A percentile compares a stretch with the other conserved stretches of the same genome.
Conservation (phyloP, 2,888 invertebrate species). For the Epirrhoe tristata region DNA sequence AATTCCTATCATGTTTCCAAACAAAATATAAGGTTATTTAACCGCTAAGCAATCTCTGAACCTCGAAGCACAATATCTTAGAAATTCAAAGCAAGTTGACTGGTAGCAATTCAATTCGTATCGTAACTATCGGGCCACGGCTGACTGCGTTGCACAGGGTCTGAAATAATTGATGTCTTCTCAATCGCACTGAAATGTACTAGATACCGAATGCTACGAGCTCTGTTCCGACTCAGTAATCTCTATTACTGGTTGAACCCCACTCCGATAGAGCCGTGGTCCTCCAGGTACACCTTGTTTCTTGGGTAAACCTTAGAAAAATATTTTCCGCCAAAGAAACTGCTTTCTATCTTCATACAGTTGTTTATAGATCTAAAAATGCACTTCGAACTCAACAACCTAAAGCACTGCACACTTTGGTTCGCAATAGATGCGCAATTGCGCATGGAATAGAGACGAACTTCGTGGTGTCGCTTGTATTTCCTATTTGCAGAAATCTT, state of each 20-base stretch:
- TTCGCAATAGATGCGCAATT: no score
- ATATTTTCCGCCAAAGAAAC: background rate
- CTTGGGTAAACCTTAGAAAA: background rate
- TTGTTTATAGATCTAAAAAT: background rate
- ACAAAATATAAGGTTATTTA: slow-evolving; percentile 13
- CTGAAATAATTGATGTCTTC: slow-evolving; percentile 66
- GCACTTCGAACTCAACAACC: background rate
- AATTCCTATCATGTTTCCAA: slow-evolving; percentile 4
- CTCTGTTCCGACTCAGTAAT: slow-evolving; percentile 35
- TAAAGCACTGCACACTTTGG: background rate
- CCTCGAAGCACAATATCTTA: slow-evolving; percentile 49
- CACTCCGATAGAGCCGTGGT: slow-evolving; percentile 16
- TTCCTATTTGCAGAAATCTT: no score
- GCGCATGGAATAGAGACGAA: no score
- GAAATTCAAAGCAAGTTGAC: slow-evolving; percentile 56
- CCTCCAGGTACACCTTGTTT: slow-evolving; percentile 11
- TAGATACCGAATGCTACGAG: slow-evolving; percentile 41
- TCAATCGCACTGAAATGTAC: slow-evolving; percentile 54
- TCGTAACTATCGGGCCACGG: slow-evolving; percentile 43
- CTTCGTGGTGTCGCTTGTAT: no score
- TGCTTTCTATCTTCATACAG: background rate
- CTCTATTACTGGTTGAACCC: slow-evolving; percentile 26
- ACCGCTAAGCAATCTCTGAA: slow-evolving; percentile 27
- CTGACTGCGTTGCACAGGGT: slow-evolving; percentile 51
- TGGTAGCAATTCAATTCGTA: slow-evolving; percentile 51